These are phyloP conservation scores for Tinea semifulvella DNA, from an alignment of 2,888 invertebrate species.

Conservation along the genomic window DNA sequence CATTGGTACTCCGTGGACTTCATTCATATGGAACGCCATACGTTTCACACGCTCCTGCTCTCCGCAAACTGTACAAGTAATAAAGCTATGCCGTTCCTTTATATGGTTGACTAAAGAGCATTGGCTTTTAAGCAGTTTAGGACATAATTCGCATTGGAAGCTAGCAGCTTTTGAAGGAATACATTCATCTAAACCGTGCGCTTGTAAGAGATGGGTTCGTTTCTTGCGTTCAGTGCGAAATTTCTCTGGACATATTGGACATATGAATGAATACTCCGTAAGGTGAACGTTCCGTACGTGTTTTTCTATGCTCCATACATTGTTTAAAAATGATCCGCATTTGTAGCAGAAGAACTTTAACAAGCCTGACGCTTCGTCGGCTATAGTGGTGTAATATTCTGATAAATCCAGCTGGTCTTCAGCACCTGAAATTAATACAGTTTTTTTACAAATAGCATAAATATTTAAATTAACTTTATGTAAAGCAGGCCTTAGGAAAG, in stretches of 20 bases:
- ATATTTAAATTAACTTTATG: too few species aligned
- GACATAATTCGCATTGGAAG: not conserved
- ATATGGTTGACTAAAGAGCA: not conserved
- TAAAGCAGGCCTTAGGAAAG: too few species aligned
- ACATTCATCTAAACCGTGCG: not conserved
- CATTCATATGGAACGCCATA: slow-evolving; percentile 9
- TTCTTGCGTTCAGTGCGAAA: not conserved
- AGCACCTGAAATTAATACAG: not conserved
- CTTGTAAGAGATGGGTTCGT: not conserved
- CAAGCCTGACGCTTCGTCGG: not conserved
- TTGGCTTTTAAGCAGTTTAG: not conserved
- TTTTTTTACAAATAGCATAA: too few species aligned
- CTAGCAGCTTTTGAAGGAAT: not conserved
- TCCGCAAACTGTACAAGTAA: not conserved
- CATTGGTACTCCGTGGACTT: slow-evolving; percentile 24
- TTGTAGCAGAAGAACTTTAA: not conserved
- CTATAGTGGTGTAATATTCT: not conserved
- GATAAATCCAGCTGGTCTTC: not conserved
- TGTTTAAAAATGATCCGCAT: not conserved
- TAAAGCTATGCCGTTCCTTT: not conserved
- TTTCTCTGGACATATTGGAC: not conserved
- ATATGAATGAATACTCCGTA: not conserved
- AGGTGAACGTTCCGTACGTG: not conserved
- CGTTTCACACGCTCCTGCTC: not conserved
- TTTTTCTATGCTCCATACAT: not conserved